Percentiles rank a stretch among this genome's conserved stretches.
phyloP scores from a whole-genome alignment of 2,113 vertebrate species.

The Myrmecobius fasciatus region DNA sequence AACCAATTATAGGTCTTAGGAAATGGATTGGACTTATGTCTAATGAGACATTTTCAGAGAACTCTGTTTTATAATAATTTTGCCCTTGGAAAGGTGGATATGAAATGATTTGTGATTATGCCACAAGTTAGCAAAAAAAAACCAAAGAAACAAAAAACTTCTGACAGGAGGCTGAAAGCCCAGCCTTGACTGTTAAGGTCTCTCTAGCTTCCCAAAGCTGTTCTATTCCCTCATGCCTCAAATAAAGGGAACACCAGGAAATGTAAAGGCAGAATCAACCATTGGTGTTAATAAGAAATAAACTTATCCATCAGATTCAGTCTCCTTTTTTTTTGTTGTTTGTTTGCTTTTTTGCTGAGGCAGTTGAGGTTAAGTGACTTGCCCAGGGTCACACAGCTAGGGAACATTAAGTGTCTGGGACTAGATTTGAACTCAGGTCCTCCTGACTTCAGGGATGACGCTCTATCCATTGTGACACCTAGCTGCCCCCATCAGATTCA shows the following conservation, averaged over 20 bases:
- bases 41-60: neutral
- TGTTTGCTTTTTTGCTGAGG: no score
- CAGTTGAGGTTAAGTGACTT: no score
- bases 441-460: no score
- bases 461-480: no score
- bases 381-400: no score
- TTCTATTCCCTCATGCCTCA: neutral
- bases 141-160: neutral
- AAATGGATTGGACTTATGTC: neutral
- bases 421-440: no score
- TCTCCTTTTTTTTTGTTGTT: no score
- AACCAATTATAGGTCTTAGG: neutral
- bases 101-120: neutral
- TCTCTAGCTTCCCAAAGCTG: neutral
- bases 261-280: neutral
- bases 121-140: neutral
- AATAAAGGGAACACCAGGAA: neutral
- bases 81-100: neutral
- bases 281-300: neutral
- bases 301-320: neutral
- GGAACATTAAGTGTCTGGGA: no score
- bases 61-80: neutral
- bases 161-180: neutral
- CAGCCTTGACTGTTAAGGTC: neutral
- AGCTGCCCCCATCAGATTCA: neutral